Evolutionary conservation across 2,797 vertebrate species (phyloP).

Genomic region (Acipenser transmontanus): DNA sequence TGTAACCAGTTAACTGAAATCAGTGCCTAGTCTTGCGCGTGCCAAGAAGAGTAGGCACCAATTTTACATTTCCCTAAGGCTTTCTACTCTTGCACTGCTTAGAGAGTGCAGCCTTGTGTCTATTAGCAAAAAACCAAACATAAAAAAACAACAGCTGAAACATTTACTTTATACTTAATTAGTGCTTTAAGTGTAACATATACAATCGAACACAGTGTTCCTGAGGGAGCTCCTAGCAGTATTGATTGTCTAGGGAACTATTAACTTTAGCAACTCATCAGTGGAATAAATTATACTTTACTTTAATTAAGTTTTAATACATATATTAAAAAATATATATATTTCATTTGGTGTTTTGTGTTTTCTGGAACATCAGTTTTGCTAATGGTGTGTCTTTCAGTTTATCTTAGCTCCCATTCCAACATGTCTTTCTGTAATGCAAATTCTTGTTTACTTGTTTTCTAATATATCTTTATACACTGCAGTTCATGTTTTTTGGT

Average conservation of each 20-base stretch:
- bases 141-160: constrained; percentile 63
- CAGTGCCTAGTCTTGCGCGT: background rate
- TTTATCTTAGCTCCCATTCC: no score
- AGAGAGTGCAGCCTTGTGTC: constrained; percentile 44
- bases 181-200: constrained; percentile 59
- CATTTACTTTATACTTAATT: constrained; percentile 68
- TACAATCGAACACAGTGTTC: constrained; percentile 62
- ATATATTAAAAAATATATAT: background rate
- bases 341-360: no score
- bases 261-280: constrained; percentile 70
- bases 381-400: no score
- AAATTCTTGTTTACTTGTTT: no score
- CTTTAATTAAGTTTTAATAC: constrained; percentile 31
- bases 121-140: constrained; percentile 66
- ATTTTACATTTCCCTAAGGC: constrained; percentile 29
- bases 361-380: no score
- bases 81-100: constrained; percentile 5
- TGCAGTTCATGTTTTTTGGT: no score
- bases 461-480: no score
- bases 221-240: constrained; percentile 57
- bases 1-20: background rate
- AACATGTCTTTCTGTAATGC: no score
- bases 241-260: constrained; percentile 66
- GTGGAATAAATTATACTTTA: constrained; percentile 61
- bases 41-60: constrained; percentile 4